Evolutionary conservation across 2,797 vertebrate species (phyloP).

Genomic region (Sebastes iracundus): DNA sequence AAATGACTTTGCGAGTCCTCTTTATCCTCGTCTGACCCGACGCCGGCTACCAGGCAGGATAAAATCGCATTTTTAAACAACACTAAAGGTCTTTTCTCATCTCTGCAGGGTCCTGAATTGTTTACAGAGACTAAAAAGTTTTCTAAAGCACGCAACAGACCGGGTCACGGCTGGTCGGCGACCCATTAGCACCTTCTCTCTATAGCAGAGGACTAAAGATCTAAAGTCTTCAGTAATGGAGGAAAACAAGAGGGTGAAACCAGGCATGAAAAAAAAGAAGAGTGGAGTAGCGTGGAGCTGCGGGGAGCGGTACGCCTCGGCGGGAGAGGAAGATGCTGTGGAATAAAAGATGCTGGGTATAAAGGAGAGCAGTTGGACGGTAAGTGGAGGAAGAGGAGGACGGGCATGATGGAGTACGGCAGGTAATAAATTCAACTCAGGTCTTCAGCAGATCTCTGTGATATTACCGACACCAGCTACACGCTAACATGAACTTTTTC

Average conservation of each 20-base stretch:
- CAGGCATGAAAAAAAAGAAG: conserved; percentile 20
- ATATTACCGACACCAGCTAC: neutral
- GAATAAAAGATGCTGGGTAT: conserved; percentile 44
- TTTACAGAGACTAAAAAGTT: conserved; percentile 39
- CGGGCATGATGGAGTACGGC: conserved; percentile 5
- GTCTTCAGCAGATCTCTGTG: neutral
- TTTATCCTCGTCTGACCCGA: conserved; percentile 9
- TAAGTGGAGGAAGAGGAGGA: conserved; percentile 21
- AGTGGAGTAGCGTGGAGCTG: conserved; percentile 8
- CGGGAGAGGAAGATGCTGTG: conserved; percentile 4
- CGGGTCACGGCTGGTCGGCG: conserved; percentile 27
- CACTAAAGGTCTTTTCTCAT: conserved; percentile 13
- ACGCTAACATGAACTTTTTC: neutral
- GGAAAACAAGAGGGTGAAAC: conserved; percentile 41
- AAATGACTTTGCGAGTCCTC: neutral
- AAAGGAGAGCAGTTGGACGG: conserved; percentile 35
- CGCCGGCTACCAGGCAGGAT: neutral
- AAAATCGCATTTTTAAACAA: conserved; percentile 18
- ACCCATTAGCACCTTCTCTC: conserved; percentile 36
- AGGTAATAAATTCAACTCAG: conserved; percentile 16
- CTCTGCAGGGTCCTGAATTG: conserved; percentile 32
- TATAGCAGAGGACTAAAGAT: conserved; percentile 1
- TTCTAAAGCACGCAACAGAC: conserved; percentile 20
- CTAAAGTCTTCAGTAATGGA: conserved; percentile 28
- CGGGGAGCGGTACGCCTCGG: conserved; percentile 30